Evolutionary conservation across 2,113 vertebrate genomes (phyloP), one percentile per base, ranked within the genome.

Genomic region (Orcinus orca): DNA sequence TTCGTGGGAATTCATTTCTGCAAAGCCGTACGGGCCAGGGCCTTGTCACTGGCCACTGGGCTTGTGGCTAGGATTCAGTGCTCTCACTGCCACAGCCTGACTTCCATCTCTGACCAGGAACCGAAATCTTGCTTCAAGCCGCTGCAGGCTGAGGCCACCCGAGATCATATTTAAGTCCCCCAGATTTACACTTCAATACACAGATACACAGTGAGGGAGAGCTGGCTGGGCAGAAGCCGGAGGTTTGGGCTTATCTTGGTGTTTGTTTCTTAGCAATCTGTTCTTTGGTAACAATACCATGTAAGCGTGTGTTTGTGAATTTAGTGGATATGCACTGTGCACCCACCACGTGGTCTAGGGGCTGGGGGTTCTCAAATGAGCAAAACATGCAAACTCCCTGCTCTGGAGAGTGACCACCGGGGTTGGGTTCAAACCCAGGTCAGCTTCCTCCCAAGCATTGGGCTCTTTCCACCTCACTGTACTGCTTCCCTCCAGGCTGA

Each of bases 291-390:
- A 50, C 8, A 31, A 33, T 17, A 67, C 31, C 60, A 21, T 8
- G 8, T 0, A 18, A 0, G 8, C 18, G 17, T 11, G 4, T 25
- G 17, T 36, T 65, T 23, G 3, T 5, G n/a, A 44, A n/a, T 2
- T 31, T 31, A n/a, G 50, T 31, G 65, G 33, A 1, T 6, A 11
- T 67, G 25, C 47, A 15, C 1, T 31, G 6, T 10, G 10, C 8
- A 0, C 29, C 44, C 18, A 13, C n/a, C 41, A 29, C 0, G 1
- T 11, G n/a, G 17, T 67, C 74, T 33, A 55, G 38, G 31, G 60
- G 62, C 41, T 38, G 31, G 18, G 41, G 41, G 47, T 33, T 18
- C 68, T 84, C 33, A 55, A 15, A 17, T 36, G 47, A 65, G 47
- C 33, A 62, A 58, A 89, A 31, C 79, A 14, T 3, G 44, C 63